A percentile compares a stretch with the other conserved stretches of the same genome.
phyloP scores from a whole-genome alignment of 2,888 invertebrate genomes.

The Ectemnius lituratus region DNA sequence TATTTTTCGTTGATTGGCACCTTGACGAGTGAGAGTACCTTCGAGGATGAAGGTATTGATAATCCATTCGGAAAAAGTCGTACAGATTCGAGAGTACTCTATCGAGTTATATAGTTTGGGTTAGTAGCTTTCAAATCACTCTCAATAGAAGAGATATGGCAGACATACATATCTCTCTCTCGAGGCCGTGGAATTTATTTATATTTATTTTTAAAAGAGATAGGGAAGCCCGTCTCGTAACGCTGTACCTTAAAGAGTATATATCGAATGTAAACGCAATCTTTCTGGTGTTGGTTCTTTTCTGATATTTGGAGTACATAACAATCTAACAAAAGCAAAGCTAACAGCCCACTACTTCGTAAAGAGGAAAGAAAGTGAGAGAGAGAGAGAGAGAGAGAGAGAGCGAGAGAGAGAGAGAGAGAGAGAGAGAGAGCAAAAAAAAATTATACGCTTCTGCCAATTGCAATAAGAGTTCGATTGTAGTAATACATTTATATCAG shows the following conservation, averaged over 20 bases:
- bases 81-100: too few species aligned
- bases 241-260: constrained; percentile 52
- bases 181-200: constrained; percentile 42
- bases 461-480: constrained; percentile 49
- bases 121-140: constrained; percentile 11
- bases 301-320: constrained; percentile 70
- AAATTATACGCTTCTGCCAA: constrained; percentile 58
- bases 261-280: constrained; percentile 55
- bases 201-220: constrained; percentile 55
- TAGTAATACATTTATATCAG: constrained; percentile 32
- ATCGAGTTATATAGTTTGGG: too few species aligned
- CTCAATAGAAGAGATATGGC: too few species aligned
- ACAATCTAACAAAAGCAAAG: constrained; percentile 72
- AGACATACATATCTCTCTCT: too few species aligned
- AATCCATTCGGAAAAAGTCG: too few species aligned
- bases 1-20: constrained; percentile 15
- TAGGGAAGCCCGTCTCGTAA: constrained; percentile 41
- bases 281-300: constrained; percentile 75
- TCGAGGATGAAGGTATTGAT: too few species aligned
- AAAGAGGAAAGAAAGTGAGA: constrained; percentile 22
- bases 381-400: background rate
- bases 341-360: constrained; percentile 67
- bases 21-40: too few species aligned
- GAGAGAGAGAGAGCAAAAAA: constrained; percentile 34
- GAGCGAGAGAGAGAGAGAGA: background rate